These are phyloP conservation scores for Apaloderma vittatum DNA, from an alignment of 2,113 vertebrate genomes.

Conservation along the genomic window DNA sequence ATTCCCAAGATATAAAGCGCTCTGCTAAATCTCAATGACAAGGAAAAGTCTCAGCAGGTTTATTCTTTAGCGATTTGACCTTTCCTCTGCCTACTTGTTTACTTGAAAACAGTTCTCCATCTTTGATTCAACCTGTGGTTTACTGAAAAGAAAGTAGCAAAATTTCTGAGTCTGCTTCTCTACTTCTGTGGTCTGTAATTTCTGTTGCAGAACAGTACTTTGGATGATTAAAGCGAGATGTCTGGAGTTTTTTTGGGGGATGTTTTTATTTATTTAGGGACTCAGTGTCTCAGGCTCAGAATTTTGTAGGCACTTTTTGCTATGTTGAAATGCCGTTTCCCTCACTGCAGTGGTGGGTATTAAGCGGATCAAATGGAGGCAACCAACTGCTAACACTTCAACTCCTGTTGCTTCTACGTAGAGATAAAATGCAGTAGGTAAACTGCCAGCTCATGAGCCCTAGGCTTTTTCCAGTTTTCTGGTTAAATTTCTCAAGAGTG, in stretches of 20 bases:
- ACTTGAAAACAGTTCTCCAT: slow-evolving; percentile 53
- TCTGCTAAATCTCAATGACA: slow-evolving; percentile 19
- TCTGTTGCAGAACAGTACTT: not conserved
- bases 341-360: not conserved
- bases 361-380: not conserved
- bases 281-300: fast-evolving
- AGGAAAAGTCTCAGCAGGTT: slow-evolving; percentile 52
- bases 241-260: not conserved
- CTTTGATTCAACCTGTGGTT: slow-evolving; percentile 51
- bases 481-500: not conserved
- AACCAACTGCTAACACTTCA: not conserved
- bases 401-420: not conserved
- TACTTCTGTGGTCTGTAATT: slow-evolving; percentile 7
- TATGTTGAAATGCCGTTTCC: not conserved
- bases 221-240: not conserved
- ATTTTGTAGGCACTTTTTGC: not conserved
- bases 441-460: not conserved
- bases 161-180: not conserved
- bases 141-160: slow-evolving; percentile 53
- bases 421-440: not conserved
- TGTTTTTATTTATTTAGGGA: not conserved
- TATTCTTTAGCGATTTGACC: slow-evolving; percentile 45
- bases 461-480: not conserved
- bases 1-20: slow-evolving; percentile 11
- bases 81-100: slow-evolving; percentile 71